These are phyloP conservation scores for Sebastes hubbsi DNA, from an alignment of 2,797 vertebrate species.

Conservation along the genomic window DNA sequence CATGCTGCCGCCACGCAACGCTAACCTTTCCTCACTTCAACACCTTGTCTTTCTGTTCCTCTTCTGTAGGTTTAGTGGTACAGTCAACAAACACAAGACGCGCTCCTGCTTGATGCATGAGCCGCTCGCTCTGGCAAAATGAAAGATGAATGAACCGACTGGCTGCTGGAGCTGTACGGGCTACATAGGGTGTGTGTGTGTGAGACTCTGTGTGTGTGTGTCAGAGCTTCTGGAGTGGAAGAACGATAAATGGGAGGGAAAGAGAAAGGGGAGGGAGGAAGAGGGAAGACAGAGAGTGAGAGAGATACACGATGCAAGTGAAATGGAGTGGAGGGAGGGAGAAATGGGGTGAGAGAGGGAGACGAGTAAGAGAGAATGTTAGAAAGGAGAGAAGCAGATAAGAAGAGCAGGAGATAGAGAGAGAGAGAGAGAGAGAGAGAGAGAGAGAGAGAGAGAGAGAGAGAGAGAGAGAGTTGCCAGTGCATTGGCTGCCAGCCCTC, in stretches of 20 bases:
- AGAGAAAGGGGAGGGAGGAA: not conserved
- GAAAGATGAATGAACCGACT: slow-evolving; percentile 56
- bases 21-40: slow-evolving; percentile 28
- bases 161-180: slow-evolving; percentile 38
- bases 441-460: not conserved
- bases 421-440: not conserved
- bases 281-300: not conserved
- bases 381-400: slow-evolving; percentile 30
- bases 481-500: slow-evolving; percentile 79
- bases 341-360: not conserved
- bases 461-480: slow-evolving; percentile 30
- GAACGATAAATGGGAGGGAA: slow-evolving; percentile 42
- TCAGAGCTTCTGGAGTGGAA: slow-evolving; percentile 62
- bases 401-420: slow-evolving; percentile 20
- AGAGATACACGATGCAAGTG: slow-evolving; percentile 22
- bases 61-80: slow-evolving; percentile 11
- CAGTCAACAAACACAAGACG: slow-evolving; percentile 28
- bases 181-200: slow-evolving; percentile 60
- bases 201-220: slow-evolving; percentile 52
- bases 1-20: slow-evolving; percentile 73
- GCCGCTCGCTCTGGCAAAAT: slow-evolving; percentile 39
- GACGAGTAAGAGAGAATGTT: slow-evolving; percentile 21
- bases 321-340: slow-evolving; percentile 17
- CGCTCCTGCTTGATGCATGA: slow-evolving; percentile 45
- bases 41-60: slow-evolving; percentile 27